Conservation (phyloP, 1,140 invertebrate species). For the Acromyrmex echinatior region DNA sequence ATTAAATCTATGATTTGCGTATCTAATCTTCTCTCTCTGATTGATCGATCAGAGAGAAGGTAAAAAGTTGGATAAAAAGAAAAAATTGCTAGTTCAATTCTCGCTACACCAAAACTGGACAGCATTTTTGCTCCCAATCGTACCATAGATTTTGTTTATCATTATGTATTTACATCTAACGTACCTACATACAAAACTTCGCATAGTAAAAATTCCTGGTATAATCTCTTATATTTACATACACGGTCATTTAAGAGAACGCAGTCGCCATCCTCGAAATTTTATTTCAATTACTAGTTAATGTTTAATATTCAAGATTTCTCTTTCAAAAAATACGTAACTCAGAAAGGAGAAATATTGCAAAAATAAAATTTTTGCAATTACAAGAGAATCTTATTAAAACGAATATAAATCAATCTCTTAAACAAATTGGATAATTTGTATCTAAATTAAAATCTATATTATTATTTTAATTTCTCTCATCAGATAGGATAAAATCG, state of each 20-base stretch:
- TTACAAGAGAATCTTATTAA: too few relatives aligned
- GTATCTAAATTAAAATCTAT: neutral
- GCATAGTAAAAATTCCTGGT: slow-evolving; percentile 63
- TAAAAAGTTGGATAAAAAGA: neutral
- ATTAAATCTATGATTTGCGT: neutral
- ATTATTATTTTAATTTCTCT: neutral
- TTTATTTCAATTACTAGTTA: neutral
- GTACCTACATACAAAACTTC: slow-evolving; percentile 72
- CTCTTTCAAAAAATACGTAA: neutral
- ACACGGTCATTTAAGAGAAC: slow-evolving; percentile 32
- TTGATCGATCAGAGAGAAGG: neutral
- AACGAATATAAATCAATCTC: slow-evolving; percentile 3
- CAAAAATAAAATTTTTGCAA: neutral
- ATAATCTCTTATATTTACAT: slow-evolving; percentile 46
- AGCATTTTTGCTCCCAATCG: neutral
- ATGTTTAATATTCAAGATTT: neutral
- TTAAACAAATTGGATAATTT: neutral
- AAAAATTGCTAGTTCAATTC: neutral
- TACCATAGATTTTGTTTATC: slow-evolving; percentile 47
- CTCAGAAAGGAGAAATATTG: neutral
- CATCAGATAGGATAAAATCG: neutral
- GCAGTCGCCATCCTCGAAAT: neutral
- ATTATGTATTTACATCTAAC: slow-evolving; percentile 72
- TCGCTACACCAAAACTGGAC: neutral
- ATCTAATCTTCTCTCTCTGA: neutral